These are phyloP conservation scores for Galaxea fascicularis DNA, from an alignment of 92 coral and sea anemone species.

Conservation along the genomic window DNA sequence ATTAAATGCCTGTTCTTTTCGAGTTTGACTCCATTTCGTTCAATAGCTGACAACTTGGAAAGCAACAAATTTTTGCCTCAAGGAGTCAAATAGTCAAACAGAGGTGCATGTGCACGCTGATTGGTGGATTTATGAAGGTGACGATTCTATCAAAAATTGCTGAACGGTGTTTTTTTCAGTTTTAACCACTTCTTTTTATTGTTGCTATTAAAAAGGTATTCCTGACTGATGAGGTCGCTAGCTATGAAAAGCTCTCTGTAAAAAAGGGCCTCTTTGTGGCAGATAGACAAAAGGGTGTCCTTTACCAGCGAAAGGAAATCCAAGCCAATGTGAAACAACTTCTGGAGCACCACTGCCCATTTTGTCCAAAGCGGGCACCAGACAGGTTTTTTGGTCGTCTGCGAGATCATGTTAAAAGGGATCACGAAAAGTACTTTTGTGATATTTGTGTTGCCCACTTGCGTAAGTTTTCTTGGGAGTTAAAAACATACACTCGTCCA, in stretches of 20 bases:
- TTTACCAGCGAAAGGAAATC: constrained; percentile 71
- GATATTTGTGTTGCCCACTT: constrained; percentile 84
- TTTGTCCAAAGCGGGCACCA: constrained; percentile 69
- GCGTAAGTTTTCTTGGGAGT: constrained; percentile 86
- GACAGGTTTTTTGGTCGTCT: constrained; percentile 67
- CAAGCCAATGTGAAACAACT: constrained; percentile 77
- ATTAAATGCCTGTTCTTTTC: too few species aligned
- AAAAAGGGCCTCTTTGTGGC: constrained; percentile 12
- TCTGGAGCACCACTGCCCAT: constrained; percentile 77
- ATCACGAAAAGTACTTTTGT: constrained; percentile 79
- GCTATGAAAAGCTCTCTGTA: constrained; percentile 19
- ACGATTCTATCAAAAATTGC: not conserved
- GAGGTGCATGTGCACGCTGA: too few species aligned
- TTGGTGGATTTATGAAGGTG: too few species aligned
- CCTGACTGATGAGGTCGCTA: constrained; percentile 60
- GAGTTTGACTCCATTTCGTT: too few species aligned
- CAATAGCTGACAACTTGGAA: too few species aligned
- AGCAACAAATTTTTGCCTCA: too few species aligned
- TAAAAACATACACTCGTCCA: constrained; percentile 79
- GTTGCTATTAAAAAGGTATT: constrained; percentile 64
- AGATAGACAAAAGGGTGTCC: constrained; percentile 70
- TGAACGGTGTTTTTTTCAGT: too few species aligned
- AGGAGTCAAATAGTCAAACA: too few species aligned
- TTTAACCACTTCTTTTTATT: not conserved
- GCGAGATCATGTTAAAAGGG: constrained; percentile 79